A percentile compares a stretch with the other conserved stretches of the same genome.
These are phyloP conservation scores for Miichthys miiuy DNA, from an alignment of 2,797 vertebrate species.

Conservation along the genomic window DNA sequence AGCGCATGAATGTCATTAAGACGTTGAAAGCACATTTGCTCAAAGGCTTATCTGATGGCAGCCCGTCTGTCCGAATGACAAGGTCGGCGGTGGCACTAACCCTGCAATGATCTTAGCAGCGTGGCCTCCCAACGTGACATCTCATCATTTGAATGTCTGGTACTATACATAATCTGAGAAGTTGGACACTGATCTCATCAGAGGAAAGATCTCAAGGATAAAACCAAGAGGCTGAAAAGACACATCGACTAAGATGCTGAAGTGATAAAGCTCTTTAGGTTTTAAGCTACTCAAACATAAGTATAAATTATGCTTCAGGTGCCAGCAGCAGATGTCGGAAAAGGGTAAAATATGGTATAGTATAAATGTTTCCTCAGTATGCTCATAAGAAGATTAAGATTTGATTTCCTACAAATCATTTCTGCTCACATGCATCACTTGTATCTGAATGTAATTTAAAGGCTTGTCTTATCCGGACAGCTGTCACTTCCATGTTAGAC, in stretches of 20 bases:
- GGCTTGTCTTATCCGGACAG: constrained; percentile 36
- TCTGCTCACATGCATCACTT: constrained; percentile 17
- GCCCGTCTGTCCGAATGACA: constrained; percentile 20
- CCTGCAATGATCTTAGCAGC: constrained; percentile 4
- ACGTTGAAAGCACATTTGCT: constrained; percentile 32
- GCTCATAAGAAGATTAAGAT: background rate
- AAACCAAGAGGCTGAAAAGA: constrained; percentile 26
- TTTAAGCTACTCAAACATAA: background rate
- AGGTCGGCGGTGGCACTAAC: constrained; percentile 9
- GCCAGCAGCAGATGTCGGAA: background rate
- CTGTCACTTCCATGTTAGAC: constrained; percentile 24
- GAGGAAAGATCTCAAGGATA: constrained; percentile 33
- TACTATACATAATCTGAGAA: constrained; percentile 46
- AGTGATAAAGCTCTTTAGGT: constrained; percentile 4
- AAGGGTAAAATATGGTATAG: background rate
- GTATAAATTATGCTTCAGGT: background rate
- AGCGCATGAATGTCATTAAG: constrained; percentile 17
- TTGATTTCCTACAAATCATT: constrained; percentile 8
- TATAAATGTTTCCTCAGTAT: constrained; percentile 1
- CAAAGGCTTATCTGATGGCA: constrained; percentile 41
- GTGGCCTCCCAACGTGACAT: constrained; percentile 31
- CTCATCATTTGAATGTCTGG: constrained; percentile 34
- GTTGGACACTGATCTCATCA: constrained; percentile 53
- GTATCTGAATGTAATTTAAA: constrained; percentile 7
- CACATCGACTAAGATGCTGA: constrained; percentile 5